Evolutionary conservation across 2,113 vertebrate genomes (phyloP).

Genomic region (Danionella cerebrum): DNA sequence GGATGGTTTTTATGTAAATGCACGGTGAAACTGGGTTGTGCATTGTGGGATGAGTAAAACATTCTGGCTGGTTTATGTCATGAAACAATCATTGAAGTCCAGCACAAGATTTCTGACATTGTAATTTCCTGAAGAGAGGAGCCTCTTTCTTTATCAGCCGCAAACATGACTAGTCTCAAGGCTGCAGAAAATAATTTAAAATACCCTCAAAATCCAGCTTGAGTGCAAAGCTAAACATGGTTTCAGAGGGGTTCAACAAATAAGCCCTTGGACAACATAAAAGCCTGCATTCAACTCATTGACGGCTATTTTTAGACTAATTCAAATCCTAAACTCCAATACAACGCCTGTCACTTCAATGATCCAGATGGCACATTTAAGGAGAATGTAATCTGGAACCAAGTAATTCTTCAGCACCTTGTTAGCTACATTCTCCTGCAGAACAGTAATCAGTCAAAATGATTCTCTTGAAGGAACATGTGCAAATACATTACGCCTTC

Average conservation of each 20-base stretch:
- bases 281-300: not conserved
- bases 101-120: slow-evolving; percentile 6
- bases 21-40: not conserved
- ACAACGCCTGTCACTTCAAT: not conserved
- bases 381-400: not conserved
- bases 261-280: not conserved
- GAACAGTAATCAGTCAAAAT: not conserved
- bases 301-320: not conserved
- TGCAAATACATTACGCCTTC: no score
- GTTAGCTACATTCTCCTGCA: not conserved
- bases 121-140: slow-evolving; percentile 6
- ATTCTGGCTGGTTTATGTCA: slow-evolving; percentile 5
- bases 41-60: not conserved
- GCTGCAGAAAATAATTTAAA: not conserved
- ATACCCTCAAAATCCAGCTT: slow-evolving; percentile 1
- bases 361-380: not conserved
- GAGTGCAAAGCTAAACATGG: not conserved
- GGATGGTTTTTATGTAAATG: not conserved
- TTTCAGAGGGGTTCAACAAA: not conserved
- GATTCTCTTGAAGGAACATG: not conserved
- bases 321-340: not conserved
- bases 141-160: slow-evolving; percentile 10
- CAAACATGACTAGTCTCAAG: slow-evolving; percentile 9
- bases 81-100: not conserved
- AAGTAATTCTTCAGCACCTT: not conserved